phyloP scores from a whole-genome alignment of 1,140 invertebrate genomes.

The Melanaphis sacchari region DNA sequence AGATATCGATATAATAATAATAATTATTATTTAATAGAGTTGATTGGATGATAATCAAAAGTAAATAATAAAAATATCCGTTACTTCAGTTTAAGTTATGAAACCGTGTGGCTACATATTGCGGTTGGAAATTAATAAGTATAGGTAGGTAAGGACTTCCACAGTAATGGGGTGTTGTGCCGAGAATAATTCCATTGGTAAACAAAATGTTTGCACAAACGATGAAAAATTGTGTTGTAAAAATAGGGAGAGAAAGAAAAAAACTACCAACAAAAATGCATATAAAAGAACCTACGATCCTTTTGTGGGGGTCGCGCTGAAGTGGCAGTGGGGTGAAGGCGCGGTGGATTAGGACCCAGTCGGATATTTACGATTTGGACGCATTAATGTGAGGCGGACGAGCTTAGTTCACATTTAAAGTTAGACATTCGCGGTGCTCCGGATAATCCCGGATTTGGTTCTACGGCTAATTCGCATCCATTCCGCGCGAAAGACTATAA shows the following conservation, averaged over 20 bases:
- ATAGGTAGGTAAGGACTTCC: background rate
- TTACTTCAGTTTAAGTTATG: background rate
- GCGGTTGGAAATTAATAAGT: background rate
- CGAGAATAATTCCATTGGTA: background rate
- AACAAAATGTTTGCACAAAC: conserved; percentile 37
- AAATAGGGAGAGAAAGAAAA: background rate
- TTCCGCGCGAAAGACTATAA: conserved; percentile 24
- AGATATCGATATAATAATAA: background rate
- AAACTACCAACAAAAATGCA: background rate
- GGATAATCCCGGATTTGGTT: conserved; percentile 41
- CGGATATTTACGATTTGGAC: conserved; percentile 39
- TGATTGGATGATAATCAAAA: background rate
- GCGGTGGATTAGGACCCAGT: background rate
- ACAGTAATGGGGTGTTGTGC: background rate
- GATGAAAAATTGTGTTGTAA: background rate
- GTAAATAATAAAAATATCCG: background rate
- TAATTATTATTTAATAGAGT: background rate
- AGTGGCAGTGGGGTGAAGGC: background rate
- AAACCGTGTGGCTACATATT: background rate
- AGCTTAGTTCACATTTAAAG: conserved; percentile 32
- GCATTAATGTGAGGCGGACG: conserved; percentile 13
- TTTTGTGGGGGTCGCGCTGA: background rate
- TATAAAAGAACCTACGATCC: background rate
- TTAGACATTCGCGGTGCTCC: conserved; percentile 33
- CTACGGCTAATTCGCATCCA: conserved; percentile 8